Evolutionary conservation across 1,140 invertebrate species (phyloP), one percentile per base, ranked within the genome.

Genomic region (Bicyclus anynana): DNA sequence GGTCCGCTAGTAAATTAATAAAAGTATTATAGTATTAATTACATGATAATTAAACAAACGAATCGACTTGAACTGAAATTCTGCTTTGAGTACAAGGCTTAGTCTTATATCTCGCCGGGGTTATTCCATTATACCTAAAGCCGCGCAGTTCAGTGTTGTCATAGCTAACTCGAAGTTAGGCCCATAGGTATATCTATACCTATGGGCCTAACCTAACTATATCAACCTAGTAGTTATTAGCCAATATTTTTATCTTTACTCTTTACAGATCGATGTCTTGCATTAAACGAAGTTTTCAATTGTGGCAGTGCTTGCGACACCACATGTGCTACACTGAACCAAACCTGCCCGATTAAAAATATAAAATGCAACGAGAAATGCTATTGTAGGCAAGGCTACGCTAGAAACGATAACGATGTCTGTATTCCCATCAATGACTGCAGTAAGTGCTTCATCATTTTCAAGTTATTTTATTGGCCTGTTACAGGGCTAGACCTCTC

Each of bases 301-400:
- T 91, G 90, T 33, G 89, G 88, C 1, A 67, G 74, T 51, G 82
- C 72, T 35, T 91, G 90, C 54, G 87, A 91, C 55, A 89, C 84
- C 20, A 77, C 75, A 53, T 91, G 90, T 46, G 56, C 65, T 7
- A 84, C 5, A 9, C 67, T 70, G n/a, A 68, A 66, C 38, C 74
- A 79, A 4, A 23, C 84, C 14, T 91, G 90, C 20, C 71, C 83
- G 0, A 84, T 90, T 2, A 35, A 60, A 0, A 86, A 90, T 53
- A 74, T 89, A 2, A 73, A 64, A 10, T 91, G 90, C 23, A 90
- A 89, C 12, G 77, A 89, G 27, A 77, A 67, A 23, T 91, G 90
- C 57, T 91, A 90, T 46, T 91, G 90, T 59, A 73, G 72, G 7
- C 53, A 83, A 2, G 83, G 77, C 0, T 91, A 77, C 58, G 90